These are phyloP conservation scores for Rhopalosiphum nymphaeae DNA, from an alignment of 2,888 invertebrate genomes.

Conservation along the genomic window DNA sequence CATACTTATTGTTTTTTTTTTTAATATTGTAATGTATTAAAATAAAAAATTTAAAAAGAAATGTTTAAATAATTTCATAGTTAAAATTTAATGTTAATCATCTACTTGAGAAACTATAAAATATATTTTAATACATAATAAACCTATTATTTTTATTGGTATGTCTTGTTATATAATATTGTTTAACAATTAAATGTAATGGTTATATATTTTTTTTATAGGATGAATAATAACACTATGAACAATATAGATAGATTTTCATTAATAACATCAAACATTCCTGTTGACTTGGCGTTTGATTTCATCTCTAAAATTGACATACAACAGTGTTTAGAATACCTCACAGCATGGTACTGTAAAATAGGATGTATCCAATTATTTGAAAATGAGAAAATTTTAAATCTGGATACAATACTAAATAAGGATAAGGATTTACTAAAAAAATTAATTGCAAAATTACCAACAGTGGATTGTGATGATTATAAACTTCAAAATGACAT, in stretches of 20 bases:
- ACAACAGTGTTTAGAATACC: slow-evolving; percentile 45
- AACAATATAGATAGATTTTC: background rate
- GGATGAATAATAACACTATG: background rate
- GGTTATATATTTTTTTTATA: background rate
- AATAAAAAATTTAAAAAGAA: too few species aligned
- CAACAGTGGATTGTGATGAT: slow-evolving; percentile 49
- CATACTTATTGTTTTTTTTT: too few species aligned
- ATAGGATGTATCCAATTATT: slow-evolving; percentile 36
- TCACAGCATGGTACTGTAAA: slow-evolving; percentile 47
- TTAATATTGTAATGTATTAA: too few species aligned
- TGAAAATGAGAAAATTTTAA: background rate
- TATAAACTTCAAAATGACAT: slow-evolving; percentile 29
- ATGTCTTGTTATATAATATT: background rate
- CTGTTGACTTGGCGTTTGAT: slow-evolving; percentile 53
- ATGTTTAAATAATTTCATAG: background rate
- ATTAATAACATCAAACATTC: slow-evolving; percentile 39
- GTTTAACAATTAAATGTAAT: background rate
- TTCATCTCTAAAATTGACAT: background rate
- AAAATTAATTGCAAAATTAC: slow-evolving; percentile 55
- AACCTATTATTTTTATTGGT: background rate
- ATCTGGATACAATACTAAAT: background rate
- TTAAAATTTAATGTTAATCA: background rate
- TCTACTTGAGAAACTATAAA: background rate
- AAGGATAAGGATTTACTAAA: background rate
- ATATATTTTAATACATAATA: background rate